Evolutionary conservation across 2,797 vertebrate genomes (phyloP), one percentile per base, ranked within the genome.

Genomic region (Pelobates cultripes): DNA sequence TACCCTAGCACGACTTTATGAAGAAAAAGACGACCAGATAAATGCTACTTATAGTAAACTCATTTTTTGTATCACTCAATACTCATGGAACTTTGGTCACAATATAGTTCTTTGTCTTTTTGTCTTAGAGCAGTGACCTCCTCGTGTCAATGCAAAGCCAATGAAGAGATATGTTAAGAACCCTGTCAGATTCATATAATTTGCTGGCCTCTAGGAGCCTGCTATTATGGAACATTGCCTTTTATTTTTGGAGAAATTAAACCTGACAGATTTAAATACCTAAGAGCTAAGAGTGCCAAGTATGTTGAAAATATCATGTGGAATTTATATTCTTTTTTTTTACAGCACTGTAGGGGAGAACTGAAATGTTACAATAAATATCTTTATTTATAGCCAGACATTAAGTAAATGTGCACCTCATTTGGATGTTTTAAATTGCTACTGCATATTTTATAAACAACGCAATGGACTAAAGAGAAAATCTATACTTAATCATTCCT

Each of bases 401-500:
- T 41, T 71, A 82, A 53, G 60, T 77, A 81, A 71, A 72, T 43
- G 14, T 71, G 60, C 45, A 45, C 74, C 74, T 44, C 57, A 55
- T 45, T 73, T 60, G 66, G 61, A 70, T 70, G 60, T 15, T 17
- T 70, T 76, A 70, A 75, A 81, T 70, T 60, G 73, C 43, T 75
- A 28, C 67, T 53, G 67, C 79, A 82, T 77, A 82, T 71, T 82
- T 81, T 81, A 53, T 51, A 76, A 53, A 74, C 57, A 76, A 81
- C 67, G 47, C 63, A 80, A 80, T 74, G 15, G 55, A 80, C n/a
- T 43, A 60, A 9, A 69, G 17, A n/a, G 71, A 44, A 74, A 55
- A 28, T 45, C 61, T 51, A 67, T 51, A 57, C 15, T 9, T 51
- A 47, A 4, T 9, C 45, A 10, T 44, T 64, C 43, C 61, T 64